Percentiles rank a stretch among this genome's conserved stretches.
Evolutionary conservation across 2,797 vertebrate genomes (phyloP).

Genomic region (Eulemur mongoz): DNA sequence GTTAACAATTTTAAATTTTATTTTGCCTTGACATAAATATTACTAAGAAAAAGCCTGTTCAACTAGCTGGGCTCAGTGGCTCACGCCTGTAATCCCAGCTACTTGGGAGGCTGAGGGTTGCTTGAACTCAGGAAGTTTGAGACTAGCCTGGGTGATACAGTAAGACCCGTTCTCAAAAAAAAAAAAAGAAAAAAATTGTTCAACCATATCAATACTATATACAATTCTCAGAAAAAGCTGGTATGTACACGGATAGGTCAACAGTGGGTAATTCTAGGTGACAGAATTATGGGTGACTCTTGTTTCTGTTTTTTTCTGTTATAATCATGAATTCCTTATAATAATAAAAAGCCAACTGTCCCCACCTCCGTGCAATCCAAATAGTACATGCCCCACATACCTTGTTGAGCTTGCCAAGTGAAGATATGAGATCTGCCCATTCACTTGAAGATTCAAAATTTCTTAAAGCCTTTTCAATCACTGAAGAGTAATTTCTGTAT

Average conservation of each 20-base stretch:
- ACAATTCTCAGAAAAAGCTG: background rate
- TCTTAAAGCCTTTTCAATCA: slow-evolving; percentile 97
- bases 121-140: too few species aligned
- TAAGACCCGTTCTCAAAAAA: too few species aligned
- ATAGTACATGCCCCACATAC: slow-evolving; percentile 79
- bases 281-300: background rate
- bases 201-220: background rate
- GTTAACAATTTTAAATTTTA: background rate
- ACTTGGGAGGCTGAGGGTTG: too few species aligned
- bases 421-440: slow-evolving; percentile 99
- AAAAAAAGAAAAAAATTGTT: background rate
- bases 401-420: slow-evolving; percentile 98
- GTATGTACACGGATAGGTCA: fast-evolving
- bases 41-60: background rate
- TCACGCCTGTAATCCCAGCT: too few species aligned
- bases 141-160: too few species aligned
- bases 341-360: background rate
- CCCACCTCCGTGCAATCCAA: background rate
- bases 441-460: slow-evolving; percentile 99
- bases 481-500: slow-evolving; percentile 94
- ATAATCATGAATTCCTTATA: background rate
- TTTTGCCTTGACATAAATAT: background rate
- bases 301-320: background rate
- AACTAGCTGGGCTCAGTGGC: too few species aligned
- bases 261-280: background rate